Percentiles rank a stretch among this genome's conserved stretches.
Conservation (phyloP, 2,888 invertebrate genomes). For the Cryptocephalus moraei region DNA sequence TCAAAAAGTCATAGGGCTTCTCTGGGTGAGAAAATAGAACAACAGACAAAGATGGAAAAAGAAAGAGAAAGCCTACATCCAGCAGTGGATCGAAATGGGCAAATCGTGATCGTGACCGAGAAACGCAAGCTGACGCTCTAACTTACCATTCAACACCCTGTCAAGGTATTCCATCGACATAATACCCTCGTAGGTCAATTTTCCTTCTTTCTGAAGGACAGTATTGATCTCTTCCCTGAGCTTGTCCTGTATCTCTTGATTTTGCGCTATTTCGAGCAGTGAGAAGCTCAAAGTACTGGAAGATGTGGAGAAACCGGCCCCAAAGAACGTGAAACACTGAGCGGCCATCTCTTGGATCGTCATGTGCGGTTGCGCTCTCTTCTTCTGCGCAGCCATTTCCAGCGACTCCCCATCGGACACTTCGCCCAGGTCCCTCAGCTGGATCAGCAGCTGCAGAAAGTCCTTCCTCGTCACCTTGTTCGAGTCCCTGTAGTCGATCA, state of each 20-base stretch:
- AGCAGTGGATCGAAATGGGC: too few species aligned
- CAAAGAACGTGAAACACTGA: slow-evolving; percentile 44
- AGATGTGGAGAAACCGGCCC: slow-evolving; percentile 41
- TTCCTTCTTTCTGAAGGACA: slow-evolving; percentile 28
- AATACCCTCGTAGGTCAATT: slow-evolving; percentile 39
- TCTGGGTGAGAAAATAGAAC: too few species aligned
- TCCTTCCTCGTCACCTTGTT: slow-evolving; percentile 33
- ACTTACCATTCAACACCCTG: neutral
- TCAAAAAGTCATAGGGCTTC: too few species aligned
- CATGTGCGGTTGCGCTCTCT: slow-evolving; percentile 3
- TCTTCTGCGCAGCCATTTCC: too few species aligned
- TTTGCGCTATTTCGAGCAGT: slow-evolving; percentile 33
- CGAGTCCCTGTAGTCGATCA: slow-evolving; percentile 30
- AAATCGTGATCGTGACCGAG: too few species aligned
- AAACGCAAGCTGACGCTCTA: neutral
- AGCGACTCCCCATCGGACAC: neutral
- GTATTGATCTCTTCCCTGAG: slow-evolving; percentile 34
- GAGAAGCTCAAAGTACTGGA: slow-evolving; percentile 18
- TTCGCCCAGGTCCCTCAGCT: slow-evolving; percentile 19
- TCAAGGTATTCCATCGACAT: slow-evolving; percentile 21
- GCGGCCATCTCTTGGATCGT: slow-evolving; percentile 41
- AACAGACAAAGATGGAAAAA: too few species aligned
- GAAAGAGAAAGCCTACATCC: too few species aligned
- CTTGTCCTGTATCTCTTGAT: slow-evolving; percentile 33
- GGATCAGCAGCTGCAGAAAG: slow-evolving; percentile 35